Evolutionary conservation across 2,113 vertebrate genomes (phyloP).

Genomic region (Phoxinus phoxinus): DNA sequence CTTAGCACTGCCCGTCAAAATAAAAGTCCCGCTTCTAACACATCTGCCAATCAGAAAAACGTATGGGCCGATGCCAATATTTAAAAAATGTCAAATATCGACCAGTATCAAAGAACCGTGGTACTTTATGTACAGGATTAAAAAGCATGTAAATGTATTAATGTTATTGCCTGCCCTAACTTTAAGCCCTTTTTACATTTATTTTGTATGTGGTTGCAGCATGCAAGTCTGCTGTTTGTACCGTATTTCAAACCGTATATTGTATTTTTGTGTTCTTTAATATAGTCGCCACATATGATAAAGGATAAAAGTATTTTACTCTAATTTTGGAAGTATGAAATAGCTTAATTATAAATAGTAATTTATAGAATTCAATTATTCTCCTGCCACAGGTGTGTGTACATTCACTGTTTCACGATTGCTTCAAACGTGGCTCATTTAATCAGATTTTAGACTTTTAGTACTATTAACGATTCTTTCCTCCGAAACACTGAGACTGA

Average conservation of each 20-base stretch:
- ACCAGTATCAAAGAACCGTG: too few relatives aligned
- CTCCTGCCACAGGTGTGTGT: not conserved
- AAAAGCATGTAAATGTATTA: too few relatives aligned
- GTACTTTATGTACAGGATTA: too few relatives aligned
- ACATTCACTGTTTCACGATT: not conserved
- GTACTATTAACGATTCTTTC: not conserved
- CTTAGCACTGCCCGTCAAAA: too few relatives aligned
- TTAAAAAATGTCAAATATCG: too few relatives aligned
- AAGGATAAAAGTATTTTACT: not conserved
- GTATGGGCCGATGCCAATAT: too few relatives aligned
- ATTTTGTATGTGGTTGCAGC: not conserved
- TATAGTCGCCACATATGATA: not conserved
- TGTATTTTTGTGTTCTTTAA: not conserved
- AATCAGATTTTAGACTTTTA: conserved; percentile 14
- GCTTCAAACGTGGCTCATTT: not conserved
- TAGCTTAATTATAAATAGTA: not conserved
- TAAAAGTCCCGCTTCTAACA: too few relatives aligned
- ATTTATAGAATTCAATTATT: not conserved
- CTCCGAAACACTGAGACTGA: not conserved
- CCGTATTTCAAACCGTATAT: not conserved
- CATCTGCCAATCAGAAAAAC: too few relatives aligned
- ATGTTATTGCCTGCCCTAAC: too few relatives aligned
- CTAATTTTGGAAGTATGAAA: not conserved
- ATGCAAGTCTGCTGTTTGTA: not conserved
- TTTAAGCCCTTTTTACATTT: not conserved